phyloP scores from a whole-genome alignment of 1,140 invertebrate genomes.

The Paracyclopina nana region DNA sequence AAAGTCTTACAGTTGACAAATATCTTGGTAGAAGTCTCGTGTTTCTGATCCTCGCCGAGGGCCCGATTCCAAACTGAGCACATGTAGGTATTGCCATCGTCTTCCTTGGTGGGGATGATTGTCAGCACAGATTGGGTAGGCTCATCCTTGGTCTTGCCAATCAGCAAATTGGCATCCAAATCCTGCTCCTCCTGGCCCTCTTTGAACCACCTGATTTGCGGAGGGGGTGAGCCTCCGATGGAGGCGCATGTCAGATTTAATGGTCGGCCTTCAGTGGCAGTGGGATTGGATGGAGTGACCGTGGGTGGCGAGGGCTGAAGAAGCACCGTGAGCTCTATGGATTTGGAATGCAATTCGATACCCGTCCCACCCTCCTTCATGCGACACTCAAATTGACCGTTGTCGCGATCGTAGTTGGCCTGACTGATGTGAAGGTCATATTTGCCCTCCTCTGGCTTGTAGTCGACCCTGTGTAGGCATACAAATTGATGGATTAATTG shows the following conservation, averaged over 20 bases:
- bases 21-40: constrained; percentile 52
- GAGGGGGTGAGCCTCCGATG: constrained; percentile 66
- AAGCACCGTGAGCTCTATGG: constrained; percentile 60
- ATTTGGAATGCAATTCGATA: constrained; percentile 55
- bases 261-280: constrained; percentile 51
- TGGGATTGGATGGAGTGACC: constrained; percentile 44
- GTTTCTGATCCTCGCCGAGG: constrained; percentile 49
- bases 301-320: constrained; percentile 54
- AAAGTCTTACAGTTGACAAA: constrained; percentile 81
- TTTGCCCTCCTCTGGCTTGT: constrained; percentile 49
- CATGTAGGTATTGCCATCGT: constrained; percentile 55
- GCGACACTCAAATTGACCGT: constrained; percentile 72
- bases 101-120: constrained; percentile 51
- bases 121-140: constrained; percentile 48
- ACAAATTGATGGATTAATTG: neutral
- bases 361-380: constrained; percentile 64
- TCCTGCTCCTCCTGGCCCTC: constrained; percentile 32
- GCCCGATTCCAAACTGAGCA: constrained; percentile 74
- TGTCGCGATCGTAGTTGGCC: constrained; percentile 56
- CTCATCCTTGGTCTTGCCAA: constrained; percentile 42
- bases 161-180: constrained; percentile 40
- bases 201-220: constrained; percentile 40
- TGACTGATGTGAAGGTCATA: constrained; percentile 57
- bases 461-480: constrained; percentile 38
- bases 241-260: constrained; percentile 50